Percentiles rank a stretch among this genome's conserved stretches.
These are phyloP conservation scores for Spermophilus dauricus DNA, from an alignment of 2,113 vertebrate species.

Conservation along the genomic window DNA sequence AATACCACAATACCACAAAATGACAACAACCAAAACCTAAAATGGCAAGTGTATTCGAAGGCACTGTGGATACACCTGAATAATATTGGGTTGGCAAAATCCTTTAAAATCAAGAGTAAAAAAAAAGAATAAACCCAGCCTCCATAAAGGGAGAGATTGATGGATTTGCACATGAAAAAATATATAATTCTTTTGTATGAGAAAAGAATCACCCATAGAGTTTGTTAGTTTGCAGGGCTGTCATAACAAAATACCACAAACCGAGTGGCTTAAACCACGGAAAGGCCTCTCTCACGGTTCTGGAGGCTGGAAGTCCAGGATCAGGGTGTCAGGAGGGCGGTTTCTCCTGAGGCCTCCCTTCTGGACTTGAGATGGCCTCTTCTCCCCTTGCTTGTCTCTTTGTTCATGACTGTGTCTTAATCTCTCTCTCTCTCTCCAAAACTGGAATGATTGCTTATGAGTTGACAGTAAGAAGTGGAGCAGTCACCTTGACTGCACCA, in stretches of 20 bases:
- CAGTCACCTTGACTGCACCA: not conserved
- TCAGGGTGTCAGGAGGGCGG: accelerated
- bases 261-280: not conserved
- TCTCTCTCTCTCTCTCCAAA: not conserved
- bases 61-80: accelerated
- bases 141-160: not conserved
- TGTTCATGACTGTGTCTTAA: not conserved
- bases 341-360: not conserved
- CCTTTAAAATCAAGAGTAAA: conserved; percentile 26
- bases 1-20: accelerated
- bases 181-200: not conserved
- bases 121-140: not conserved
- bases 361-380: not conserved
- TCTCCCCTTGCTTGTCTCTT: not conserved
- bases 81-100: not conserved
- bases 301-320: not conserved
- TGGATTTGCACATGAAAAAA: not conserved
- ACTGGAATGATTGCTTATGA: not conserved
- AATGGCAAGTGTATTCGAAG: not conserved
- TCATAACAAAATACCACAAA: accelerated
- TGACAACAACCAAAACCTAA: not conserved
- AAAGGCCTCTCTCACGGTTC: not conserved
- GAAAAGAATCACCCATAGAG: not conserved
- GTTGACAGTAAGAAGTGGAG: not conserved
- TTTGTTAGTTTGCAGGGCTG: not conserved